Percentiles rank a stretch among this genome's conserved stretches.
Conservation (phyloP, 2,113 vertebrate species). For the Macquaria ambigua region DNA sequence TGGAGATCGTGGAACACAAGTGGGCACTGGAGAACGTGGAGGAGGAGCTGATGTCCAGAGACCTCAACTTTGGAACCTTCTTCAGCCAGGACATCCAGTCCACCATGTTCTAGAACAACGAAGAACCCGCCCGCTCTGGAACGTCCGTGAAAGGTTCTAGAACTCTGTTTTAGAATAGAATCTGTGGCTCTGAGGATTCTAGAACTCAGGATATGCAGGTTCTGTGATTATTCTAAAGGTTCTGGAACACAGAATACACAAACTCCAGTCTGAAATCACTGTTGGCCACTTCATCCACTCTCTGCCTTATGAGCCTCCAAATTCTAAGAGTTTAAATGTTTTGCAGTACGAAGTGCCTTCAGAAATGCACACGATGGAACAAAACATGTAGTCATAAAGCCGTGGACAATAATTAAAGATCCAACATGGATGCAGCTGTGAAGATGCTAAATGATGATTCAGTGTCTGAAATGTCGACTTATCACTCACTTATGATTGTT, state of each 20-base stretch:
- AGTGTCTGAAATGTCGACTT: too few species aligned
- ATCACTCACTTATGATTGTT: not conserved
- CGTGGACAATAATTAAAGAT: too few species aligned
- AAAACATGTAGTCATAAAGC: too few species aligned
- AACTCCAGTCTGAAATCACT: not conserved
- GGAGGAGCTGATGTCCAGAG: slow-evolving; percentile 85
- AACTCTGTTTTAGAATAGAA: not conserved
- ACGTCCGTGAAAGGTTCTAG: not conserved
- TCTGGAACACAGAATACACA: not conserved
- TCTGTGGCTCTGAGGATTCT: not conserved
- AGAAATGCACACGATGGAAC: too few species aligned
- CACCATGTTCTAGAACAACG: slow-evolving; percentile 50
- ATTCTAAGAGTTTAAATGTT: not conserved
- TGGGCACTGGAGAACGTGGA: slow-evolving; percentile 89
- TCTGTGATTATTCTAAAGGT: not conserved
- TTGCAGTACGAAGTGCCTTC: not conserved
- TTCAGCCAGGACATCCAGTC: slow-evolving; percentile 74
- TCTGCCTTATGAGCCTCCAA: not conserved
- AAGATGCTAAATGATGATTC: too few species aligned
- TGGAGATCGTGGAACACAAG: slow-evolving; percentile 88
- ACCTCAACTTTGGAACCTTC: slow-evolving; percentile 81
- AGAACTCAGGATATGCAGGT: not conserved
- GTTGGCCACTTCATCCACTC: too few species aligned
- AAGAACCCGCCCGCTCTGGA: not conserved
- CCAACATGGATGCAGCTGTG: too few species aligned